phyloP scores from a whole-genome alignment of 2,113 vertebrate species.

The Ceyx margarethae region DNA sequence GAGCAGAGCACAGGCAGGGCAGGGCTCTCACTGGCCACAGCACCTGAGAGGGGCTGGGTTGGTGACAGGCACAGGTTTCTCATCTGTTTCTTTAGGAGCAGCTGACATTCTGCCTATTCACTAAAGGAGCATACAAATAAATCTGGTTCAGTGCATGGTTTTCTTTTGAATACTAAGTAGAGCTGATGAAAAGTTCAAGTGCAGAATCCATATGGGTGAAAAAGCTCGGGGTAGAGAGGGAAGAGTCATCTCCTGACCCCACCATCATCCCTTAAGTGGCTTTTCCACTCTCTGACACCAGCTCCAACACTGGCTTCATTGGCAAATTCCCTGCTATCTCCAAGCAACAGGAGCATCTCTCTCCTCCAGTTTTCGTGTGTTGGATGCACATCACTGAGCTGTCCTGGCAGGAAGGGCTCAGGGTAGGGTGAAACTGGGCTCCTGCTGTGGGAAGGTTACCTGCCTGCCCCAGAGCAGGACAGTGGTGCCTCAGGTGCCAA shows the following conservation, averaged over 20 bases:
- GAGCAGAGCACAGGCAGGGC: background rate
- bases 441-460: background rate
- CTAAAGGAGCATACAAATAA: background rate
- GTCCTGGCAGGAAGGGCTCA: background rate
- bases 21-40: background rate
- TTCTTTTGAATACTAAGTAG: background rate
- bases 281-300: background rate
- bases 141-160: background rate
- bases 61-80: background rate
- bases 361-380: background rate
- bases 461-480: background rate
- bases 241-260: background rate
- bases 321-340: background rate
- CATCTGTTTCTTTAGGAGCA: background rate
- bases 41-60: accelerated
- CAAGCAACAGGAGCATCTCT: background rate
- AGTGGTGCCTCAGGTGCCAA: background rate
- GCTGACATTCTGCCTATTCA: background rate
- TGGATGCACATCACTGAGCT: background rate
- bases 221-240: background rate
- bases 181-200: background rate
- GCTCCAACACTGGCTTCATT: background rate
- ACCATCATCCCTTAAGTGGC: background rate
- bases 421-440: background rate
- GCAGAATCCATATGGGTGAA: background rate